Evolutionary conservation across 2,113 vertebrate species (phyloP), one percentile per base, ranked within the genome.

Genomic region (Anser cygnoides): DNA sequence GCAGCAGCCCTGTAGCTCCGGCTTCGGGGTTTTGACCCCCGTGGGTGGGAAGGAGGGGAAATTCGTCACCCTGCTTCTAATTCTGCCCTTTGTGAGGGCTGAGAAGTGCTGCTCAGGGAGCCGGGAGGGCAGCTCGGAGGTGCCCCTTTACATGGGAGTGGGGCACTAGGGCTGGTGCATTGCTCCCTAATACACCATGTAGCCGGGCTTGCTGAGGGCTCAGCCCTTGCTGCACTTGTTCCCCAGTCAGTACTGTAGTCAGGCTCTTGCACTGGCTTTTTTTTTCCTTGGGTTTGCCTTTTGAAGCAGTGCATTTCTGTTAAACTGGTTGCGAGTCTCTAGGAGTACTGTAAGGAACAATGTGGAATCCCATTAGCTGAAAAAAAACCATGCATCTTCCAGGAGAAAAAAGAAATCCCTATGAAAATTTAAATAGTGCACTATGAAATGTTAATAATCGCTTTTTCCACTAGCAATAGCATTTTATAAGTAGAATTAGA

Each of bases 401-500:
- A 92, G 54, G 7, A 61, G 80, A 72, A 94, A 84, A 88, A 88
- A 76, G 8, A 94, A 93, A 62, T 78, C 17, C 16, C n/a, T 63
- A 29, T 89, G 80, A 92, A 84, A 92, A 89, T 85, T 84, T 90
- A 79, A 96, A 70, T 29, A 49, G 72, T 78, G n/a, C 63, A 31
- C 22, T 87, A 37, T 89, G 65, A 92, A 94, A 92, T 89, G 80
- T 88, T 93, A 90, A 55, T 90, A 84, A 63, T 78, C 71, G 44
- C 59, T 92, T 92, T 94, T 80, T 88, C 50, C 87, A 65, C 37
- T 80, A 94, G 49, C 73, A 89, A 15, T 79, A 82, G 43, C 39
- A 82, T 89, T 84, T 93, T 92, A 22, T 23, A 91, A 93, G 39
- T 72, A 84, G 61, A 92, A 73, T 94, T 78, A 89, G 73, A 76